Percentiles rank a stretch among this genome's conserved stretches.
Conservation (phyloP, 2,888 invertebrate genomes). For the Polia nebulosa region DNA sequence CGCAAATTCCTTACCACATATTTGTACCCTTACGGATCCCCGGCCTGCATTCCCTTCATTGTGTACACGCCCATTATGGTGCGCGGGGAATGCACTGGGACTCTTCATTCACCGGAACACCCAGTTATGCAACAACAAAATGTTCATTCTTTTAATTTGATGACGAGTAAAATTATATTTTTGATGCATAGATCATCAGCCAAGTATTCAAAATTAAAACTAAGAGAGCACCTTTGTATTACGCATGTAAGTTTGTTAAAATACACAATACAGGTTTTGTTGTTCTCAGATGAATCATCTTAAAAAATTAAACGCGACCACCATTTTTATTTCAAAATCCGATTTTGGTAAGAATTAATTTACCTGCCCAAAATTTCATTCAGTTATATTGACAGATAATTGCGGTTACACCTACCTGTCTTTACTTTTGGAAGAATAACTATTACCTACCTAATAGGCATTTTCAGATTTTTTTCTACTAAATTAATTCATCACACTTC, state of each 20-base stretch:
- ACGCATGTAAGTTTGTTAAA: background rate
- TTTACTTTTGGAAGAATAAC: constrained; percentile 34
- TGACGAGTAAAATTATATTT: constrained; percentile 14
- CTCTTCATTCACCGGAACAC: constrained; percentile 76
- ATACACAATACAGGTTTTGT: constrained; percentile 19
- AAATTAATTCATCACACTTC: constrained; percentile 10
- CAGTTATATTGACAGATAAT: constrained; percentile 31
- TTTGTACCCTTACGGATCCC: constrained; percentile 75
- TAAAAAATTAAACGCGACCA: background rate
- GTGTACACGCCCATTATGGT: constrained; percentile 75
- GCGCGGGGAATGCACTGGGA: constrained; percentile 78
- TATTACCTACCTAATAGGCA: background rate
- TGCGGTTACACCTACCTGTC: constrained; percentile 44
- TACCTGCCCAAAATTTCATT: constrained; percentile 35
- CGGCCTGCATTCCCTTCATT: constrained; percentile 78
- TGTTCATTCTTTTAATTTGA: constrained; percentile 23
- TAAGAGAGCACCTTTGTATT: background rate
- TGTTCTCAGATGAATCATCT: constrained; percentile 26
- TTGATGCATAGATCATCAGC: constrained; percentile 3
- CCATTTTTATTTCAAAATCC: constrained; percentile 17
- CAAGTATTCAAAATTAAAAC: constrained; percentile 1
- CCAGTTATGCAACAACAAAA: constrained; percentile 70
- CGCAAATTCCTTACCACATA: constrained; percentile 83
- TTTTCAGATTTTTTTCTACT: constrained; percentile 12
- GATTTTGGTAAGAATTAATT: constrained; percentile 40